Base-by-base conservation (phyloP, 2,797 vertebrate genomes). In the Microchirus variegatus region DNA sequence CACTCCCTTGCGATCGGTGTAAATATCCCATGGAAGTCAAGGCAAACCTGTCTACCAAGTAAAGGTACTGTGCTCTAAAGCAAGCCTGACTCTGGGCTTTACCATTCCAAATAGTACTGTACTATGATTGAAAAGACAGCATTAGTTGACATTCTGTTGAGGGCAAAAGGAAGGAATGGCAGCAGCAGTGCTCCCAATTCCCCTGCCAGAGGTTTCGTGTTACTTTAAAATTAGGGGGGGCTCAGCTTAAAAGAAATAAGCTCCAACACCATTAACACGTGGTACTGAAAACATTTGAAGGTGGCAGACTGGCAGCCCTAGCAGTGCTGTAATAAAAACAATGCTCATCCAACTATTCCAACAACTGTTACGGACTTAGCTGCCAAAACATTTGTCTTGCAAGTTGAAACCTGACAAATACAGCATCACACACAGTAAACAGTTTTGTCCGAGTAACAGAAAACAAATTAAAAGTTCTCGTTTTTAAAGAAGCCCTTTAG, bases 241-340 rank as follows among this genome's bases (percentile, higher is more conserved):
- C 17, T 47, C 16, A 16, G 31, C 36, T 54, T 57, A 59, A 35
- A 22, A 18, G 46, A 76, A 70, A 31, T 31, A 31, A 31, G 5
- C 31, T 31, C 7, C 12, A 65, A 62, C 43, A 59, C 3, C 7
- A 73, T 67, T 41, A 58, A 49, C 51, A 67, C 37, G 19, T 61
- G 51, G 57, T 68, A 77, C 51, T 58, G 57, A 54, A 70, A 62
- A 55, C 26, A 47, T 1, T 66, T 55, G 37, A 79, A 42, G 63
- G 63, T 71, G 58, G 62, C 66, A 79, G 63, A 71, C 73, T 72
- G 70, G 74, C 54, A 66, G 64, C 35, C 51, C 73, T 46, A 44
- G 42, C 40, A 42, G 64, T 47, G 42, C 50, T 67, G 62, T 45
- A 75, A 85, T 75, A 65, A 66, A 80, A 81, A 78, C 70, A 81